phyloP scores from a whole-genome alignment of 2,888 invertebrate genomes.

The Sinopyrophorus schimmeli region DNA sequence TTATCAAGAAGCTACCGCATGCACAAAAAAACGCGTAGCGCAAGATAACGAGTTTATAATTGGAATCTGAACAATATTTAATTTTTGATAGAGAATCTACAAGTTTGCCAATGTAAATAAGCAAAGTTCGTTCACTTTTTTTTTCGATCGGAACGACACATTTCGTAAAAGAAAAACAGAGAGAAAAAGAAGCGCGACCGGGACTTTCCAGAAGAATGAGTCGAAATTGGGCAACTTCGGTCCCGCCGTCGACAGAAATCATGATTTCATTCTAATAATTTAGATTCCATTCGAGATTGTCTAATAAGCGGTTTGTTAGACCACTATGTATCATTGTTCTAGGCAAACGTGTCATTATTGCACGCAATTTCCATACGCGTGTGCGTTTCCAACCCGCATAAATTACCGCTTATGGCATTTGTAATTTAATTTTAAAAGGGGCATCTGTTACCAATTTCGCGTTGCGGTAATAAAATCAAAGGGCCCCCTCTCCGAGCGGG shows the following conservation, averaged over 20 bases:
- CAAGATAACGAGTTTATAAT: too few relatives aligned
- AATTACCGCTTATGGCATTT: slow-evolving; percentile 12
- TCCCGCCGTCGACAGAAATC: slow-evolving; percentile 10
- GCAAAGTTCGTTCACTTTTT: too few relatives aligned
- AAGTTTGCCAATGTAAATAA: too few relatives aligned
- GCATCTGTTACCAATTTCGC: slow-evolving; percentile 5
- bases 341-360: slow-evolving; percentile 20
- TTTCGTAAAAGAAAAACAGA: too few relatives aligned
- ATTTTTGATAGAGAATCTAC: too few relatives aligned
- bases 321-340: slow-evolving; percentile 27
- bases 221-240: too few relatives aligned
- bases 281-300: slow-evolving; percentile 27
- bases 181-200: too few relatives aligned
- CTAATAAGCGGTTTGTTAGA: slow-evolving; percentile 27
- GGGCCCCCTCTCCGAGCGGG: not conserved
- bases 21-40: too few relatives aligned
- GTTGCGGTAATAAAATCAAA: slow-evolving; percentile 4
- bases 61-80: too few relatives aligned
- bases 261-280: slow-evolving; percentile 27
- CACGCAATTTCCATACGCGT: slow-evolving; percentile 28
- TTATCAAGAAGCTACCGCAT: too few relatives aligned
- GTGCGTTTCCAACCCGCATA: slow-evolving; percentile 18
- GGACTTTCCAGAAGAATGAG: too few relatives aligned
- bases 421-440: slow-evolving; percentile 11
- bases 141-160: too few relatives aligned